Evolutionary conservation across 2,888 invertebrate genomes (phyloP).

Genomic region (Oligia latruncula): DNA sequence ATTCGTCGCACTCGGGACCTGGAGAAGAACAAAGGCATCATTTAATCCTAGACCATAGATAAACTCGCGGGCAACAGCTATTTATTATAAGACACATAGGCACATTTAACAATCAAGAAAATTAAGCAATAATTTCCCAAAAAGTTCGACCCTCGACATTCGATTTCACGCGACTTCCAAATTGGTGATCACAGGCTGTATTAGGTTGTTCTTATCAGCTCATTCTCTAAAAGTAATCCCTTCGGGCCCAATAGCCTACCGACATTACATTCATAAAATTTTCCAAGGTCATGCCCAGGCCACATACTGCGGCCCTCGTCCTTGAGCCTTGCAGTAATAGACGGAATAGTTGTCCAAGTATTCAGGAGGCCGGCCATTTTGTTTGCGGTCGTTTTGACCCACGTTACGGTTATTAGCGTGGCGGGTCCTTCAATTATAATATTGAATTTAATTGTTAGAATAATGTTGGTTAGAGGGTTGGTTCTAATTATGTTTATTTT

Average conservation of each 20-base stretch:
- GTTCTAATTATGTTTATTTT: constrained; percentile 6
- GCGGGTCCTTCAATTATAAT: constrained; percentile 51
- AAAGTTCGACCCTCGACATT: background rate
- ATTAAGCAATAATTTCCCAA: background rate
- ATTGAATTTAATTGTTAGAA: constrained; percentile 52
- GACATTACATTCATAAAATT: constrained; percentile 21
- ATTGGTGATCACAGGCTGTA: background rate
- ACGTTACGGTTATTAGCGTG: constrained; percentile 48
- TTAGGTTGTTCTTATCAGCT: background rate
- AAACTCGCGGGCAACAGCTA: background rate
- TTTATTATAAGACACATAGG: background rate
- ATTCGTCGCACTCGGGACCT: background rate
- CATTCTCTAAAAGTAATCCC: background rate
- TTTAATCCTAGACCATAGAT: background rate
- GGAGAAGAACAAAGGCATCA: background rate
- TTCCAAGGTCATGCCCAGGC: constrained; percentile 29
- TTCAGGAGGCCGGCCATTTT: constrained; percentile 55
- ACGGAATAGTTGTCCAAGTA: constrained; percentile 65
- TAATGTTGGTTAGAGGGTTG: constrained; percentile 17
- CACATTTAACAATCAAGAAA: background rate
- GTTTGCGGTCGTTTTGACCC: constrained; percentile 64
- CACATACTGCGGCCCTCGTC: constrained; percentile 1
- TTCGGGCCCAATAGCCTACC: background rate
- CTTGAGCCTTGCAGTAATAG: constrained; percentile 44
- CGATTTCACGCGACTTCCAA: background rate